A percentile compares a stretch with the other conserved stretches of the same genome.
These are phyloP conservation scores for Drosophila melanica DNA, from an alignment of 1,140 invertebrate genomes.

Conservation along the genomic window DNA sequence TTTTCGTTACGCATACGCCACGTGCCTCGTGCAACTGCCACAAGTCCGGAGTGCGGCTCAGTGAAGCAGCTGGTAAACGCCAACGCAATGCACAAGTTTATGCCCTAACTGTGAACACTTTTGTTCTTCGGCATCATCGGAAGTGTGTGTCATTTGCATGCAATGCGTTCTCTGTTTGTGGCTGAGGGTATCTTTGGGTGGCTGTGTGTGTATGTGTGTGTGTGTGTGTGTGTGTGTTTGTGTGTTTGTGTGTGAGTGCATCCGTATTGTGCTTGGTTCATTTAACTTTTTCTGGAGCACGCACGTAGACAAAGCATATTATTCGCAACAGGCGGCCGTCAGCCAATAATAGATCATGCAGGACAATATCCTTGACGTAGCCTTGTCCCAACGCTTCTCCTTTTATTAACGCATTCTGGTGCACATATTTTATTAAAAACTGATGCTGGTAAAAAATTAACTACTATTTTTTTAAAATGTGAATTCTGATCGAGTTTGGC, in stretches of 20 bases:
- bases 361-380: conserved; percentile 12
- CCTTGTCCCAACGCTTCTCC: conserved; percentile 49
- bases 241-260: neutral
- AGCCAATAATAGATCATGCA: conserved; percentile 11
- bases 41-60: neutral
- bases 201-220: conserved; percentile 2
- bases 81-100: neutral
- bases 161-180: conserved; percentile 30
- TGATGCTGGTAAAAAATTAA: no score
- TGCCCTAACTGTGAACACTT: conserved; percentile 7
- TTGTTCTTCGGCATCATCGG: conserved; percentile 36
- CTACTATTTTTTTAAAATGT: no score
- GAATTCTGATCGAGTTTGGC: no score
- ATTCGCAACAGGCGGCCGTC: conserved; percentile 25
- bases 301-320: conserved; percentile 61
- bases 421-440: no score
- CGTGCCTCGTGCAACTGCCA: neutral
- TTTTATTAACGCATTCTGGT: conserved; percentile 37
- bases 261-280: conserved; percentile 20
- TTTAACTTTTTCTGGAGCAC: conserved; percentile 67
- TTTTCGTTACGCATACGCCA: conserved; percentile 16
- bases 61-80: neutral
- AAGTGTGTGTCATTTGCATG: conserved; percentile 62
- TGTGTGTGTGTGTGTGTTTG: conserved; percentile 2
- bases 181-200: no score